Percentiles rank a stretch among this genome's conserved stretches.
phyloP scores from a whole-genome alignment of 2,797 vertebrate genomes.

The Enteromius trimaculatus region DNA sequence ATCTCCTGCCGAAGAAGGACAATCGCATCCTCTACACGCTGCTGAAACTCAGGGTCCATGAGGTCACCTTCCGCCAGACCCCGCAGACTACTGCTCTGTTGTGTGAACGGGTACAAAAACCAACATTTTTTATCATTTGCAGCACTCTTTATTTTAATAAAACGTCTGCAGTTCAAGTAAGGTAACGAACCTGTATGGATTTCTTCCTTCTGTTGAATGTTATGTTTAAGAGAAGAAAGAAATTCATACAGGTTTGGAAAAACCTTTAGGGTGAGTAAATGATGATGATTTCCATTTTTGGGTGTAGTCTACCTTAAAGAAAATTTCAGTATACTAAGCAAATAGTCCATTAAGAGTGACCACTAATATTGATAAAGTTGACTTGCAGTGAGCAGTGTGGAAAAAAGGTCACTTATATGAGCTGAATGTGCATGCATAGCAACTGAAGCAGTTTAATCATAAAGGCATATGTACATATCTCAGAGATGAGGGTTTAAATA shows the following conservation, averaged over 20 bases:
- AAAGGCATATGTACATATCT: neutral
- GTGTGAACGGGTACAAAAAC: neutral
- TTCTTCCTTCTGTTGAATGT: neutral
- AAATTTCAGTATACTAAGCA: neutral
- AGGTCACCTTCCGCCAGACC: constrained; percentile 77
- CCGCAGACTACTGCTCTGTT: constrained; percentile 72
- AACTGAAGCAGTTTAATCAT: neutral
- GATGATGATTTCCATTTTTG: neutral
- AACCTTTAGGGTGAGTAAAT: neutral
- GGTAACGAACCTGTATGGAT: neutral
- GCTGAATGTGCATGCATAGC: neutral
- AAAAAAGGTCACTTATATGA: neutral
- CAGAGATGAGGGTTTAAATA: neutral
- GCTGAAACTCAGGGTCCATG: constrained; percentile 84
- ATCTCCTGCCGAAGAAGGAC: constrained; percentile 85
- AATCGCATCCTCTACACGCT: constrained; percentile 85
- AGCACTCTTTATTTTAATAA: neutral
- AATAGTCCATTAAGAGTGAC: neutral
- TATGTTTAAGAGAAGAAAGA: neutral
- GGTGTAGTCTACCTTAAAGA: neutral
- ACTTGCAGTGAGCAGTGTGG: neutral
- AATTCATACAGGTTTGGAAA: neutral
- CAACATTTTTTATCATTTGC: neutral
- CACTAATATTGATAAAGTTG: neutral
- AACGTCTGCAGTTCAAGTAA: neutral